Base-by-base conservation (phyloP, 2,113 vertebrate genomes). In the Passerina amoena region DNA sequence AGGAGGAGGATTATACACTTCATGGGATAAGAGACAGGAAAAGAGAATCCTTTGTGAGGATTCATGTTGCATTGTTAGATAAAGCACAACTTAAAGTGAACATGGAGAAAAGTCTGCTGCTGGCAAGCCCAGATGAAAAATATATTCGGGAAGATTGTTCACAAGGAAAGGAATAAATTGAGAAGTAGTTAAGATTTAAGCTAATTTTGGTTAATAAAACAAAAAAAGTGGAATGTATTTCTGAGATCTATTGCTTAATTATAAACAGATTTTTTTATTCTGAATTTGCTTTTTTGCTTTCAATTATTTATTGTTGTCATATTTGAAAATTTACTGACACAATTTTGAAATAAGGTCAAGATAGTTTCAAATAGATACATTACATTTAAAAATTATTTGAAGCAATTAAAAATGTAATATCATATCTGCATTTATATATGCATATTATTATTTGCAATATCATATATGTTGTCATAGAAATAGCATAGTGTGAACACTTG, bases 1-100 rank as follows among this genome's bases (percentile, higher is more conserved):
- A 40, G 7, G 5, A 78, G 3, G 4, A 91, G 8, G 2, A 1
- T 10, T n/a, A 68, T 18, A 45, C 6, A 18, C 0, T 68, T 76
- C 30, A 33, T 47, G 18, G 20, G 5, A 47, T 8, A 60, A 72
- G 13, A 44, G 12, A 42, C 2, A 27, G 37, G 18, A 83, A 71
- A 83, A 47, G 3, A 73, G 30, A 50, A 2, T 73, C 57, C 5
- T 56, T 2, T n/a, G 14, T 33, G 24, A 48, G 8, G 8, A 38
- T 51, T 73, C 28, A 21, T 16, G 11, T 50, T 70, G 14, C 0
- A 0, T 14, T 77, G 6, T 31, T 44, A 51, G 9, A 60, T 51
- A 65, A 81, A 90, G 4, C 3, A 47, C 19, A 44, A 40, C 11
- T 4, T 56, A 59, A 23, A 30, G 19, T 53, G n/a, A 78, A 56